These are phyloP conservation scores for Corythoichthys haematopterus DNA, from an alignment of 2,113 vertebrate species.

Conservation along the genomic window DNA sequence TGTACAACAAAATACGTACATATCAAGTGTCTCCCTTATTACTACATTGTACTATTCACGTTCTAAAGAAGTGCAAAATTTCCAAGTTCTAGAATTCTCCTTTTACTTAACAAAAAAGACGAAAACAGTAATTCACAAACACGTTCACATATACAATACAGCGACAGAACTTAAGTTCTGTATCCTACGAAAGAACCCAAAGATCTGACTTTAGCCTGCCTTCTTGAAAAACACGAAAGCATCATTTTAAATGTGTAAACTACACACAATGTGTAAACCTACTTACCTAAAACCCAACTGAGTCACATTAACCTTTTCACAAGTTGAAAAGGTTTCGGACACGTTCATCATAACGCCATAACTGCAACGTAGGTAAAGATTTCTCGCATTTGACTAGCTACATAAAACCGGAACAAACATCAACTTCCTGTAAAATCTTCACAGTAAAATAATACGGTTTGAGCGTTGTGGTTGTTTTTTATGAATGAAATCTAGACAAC, in stretches of 20 bases:
- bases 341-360: background rate
- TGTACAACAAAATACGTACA: no score
- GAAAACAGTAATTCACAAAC: no score
- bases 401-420: background rate
- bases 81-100: no score
- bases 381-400: no score
- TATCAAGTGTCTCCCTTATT: no score
- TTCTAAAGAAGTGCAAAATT: no score
- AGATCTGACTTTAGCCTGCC: background rate
- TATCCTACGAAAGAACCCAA: background rate
- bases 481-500: background rate
- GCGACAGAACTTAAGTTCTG: background rate
- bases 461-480: no score
- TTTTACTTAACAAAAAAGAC: no score
- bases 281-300: background rate
- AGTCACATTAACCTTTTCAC: background rate
- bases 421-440: constrained; percentile 21
- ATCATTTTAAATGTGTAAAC: background rate
- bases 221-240: background rate
- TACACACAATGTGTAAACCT: background rate
- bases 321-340: background rate
- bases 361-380: background rate
- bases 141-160: no score
- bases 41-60: no score
- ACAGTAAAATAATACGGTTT: constrained; percentile 2